Conservation (phyloP, 2,797 vertebrate species). For the Pseudochaenichthys georgianus region DNA sequence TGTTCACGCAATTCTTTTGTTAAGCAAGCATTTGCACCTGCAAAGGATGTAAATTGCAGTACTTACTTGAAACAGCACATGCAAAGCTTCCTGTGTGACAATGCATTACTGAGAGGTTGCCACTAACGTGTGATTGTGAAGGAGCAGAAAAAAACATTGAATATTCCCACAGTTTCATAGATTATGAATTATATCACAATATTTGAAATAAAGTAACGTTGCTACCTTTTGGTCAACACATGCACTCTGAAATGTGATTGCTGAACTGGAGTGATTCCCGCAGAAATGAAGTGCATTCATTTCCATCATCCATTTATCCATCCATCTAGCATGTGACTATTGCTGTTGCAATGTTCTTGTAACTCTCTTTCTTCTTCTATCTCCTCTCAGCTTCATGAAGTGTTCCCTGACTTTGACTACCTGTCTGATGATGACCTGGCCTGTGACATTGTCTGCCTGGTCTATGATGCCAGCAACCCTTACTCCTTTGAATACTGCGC, state of each 20-base stretch:
- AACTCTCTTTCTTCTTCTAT: not conserved
- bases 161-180: no score
- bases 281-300: not conserved
- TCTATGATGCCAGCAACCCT: slow-evolving; percentile 95
- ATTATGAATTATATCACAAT: not conserved
- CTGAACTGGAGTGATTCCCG: not conserved
- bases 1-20: slow-evolving; percentile 40
- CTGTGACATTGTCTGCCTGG: slow-evolving; percentile 94
- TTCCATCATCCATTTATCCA: not conserved
- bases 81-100: not conserved
- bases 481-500: slow-evolving; percentile 96
- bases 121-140: not conserved
- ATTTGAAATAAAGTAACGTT: not conserved
- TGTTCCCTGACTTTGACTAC: slow-evolving; percentile 91
- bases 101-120: not conserved
- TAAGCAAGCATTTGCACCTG: slow-evolving; percentile 24
- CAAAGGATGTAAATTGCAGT: not conserved
- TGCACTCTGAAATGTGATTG: not conserved
- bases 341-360: slow-evolving; percentile 5
- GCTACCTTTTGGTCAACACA: not conserved
- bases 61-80: not conserved
- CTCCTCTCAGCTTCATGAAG: slow-evolving; percentile 89
- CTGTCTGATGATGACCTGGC: slow-evolving; percentile 90
- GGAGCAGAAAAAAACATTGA: not conserved
- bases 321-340: not conserved